These are phyloP conservation scores for Xestia rhomboidea DNA, from an alignment of 2,888 invertebrate species.

Conservation along the genomic window DNA sequence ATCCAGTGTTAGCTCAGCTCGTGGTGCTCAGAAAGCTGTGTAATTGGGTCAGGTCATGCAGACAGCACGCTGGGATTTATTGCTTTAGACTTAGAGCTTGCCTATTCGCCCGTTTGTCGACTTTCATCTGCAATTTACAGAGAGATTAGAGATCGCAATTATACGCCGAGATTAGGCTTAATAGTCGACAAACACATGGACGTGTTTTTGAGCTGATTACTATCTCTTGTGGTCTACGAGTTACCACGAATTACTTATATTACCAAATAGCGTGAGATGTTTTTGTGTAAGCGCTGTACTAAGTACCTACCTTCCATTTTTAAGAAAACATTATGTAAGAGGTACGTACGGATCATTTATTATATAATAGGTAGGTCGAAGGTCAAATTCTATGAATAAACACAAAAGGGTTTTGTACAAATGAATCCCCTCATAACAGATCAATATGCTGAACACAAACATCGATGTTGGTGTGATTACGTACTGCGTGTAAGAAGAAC, in stretches of 20 bases:
- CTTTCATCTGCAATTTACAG: constrained; percentile 67
- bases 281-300: background rate
- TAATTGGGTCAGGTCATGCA: constrained; percentile 76
- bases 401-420: constrained; percentile 21
- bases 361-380: constrained; percentile 13
- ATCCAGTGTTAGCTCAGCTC: constrained; percentile 23
- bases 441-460: constrained; percentile 10
- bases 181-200: constrained; percentile 45
- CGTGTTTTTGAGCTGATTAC: constrained; percentile 32
- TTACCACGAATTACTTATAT: background rate
- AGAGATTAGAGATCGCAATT: constrained; percentile 62
- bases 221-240: constrained; percentile 32
- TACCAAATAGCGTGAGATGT: background rate
- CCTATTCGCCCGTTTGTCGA: constrained; percentile 60
- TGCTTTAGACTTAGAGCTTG: constrained; percentile 54
- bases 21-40: constrained; percentile 61
- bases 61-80: constrained; percentile 66
- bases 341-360: background rate
- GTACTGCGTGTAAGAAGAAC: background rate
- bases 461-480: constrained; percentile 9
- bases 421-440: constrained; percentile 1
- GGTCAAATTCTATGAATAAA: constrained; percentile 22
- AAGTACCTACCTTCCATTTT: background rate
- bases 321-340: background rate
- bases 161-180: constrained; percentile 48